A percentile compares a stretch with the other conserved stretches of the same genome.
phyloP scores from a whole-genome alignment of 2,797 vertebrate species.

The Knipowitschia caucasica region DNA sequence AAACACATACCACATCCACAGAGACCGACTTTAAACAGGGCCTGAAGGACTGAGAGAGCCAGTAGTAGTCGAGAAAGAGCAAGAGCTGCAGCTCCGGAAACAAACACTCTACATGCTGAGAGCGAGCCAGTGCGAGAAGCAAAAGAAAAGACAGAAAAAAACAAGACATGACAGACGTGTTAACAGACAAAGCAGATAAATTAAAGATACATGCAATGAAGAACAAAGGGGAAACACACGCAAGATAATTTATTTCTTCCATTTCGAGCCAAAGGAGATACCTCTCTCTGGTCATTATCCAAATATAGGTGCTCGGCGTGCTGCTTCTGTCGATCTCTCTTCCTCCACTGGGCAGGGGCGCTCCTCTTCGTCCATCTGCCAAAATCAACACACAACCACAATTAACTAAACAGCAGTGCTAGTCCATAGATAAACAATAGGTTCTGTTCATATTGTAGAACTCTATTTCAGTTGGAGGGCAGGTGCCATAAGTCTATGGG shows the following conservation, averaged over 20 bases:
- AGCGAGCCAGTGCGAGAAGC: constrained; percentile 48
- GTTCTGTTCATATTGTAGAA: neutral
- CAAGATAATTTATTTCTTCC: constrained; percentile 35
- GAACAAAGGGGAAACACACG: constrained; percentile 22
- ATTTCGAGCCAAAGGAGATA: constrained; percentile 48
- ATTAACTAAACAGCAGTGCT: neutral
- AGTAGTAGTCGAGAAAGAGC: constrained; percentile 89
- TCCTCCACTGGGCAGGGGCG: constrained; percentile 95
- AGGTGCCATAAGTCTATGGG: no score
- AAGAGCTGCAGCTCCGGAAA: constrained; percentile 85
- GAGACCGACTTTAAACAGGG: constrained; percentile 86
- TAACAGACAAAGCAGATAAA: constrained; percentile 34
- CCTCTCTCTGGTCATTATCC: constrained; percentile 98
- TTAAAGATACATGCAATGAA: constrained; percentile 9
- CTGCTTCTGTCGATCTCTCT: constrained; percentile 94
- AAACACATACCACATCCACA: constrained; percentile 86
- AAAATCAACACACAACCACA: neutral
- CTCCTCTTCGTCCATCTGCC: constrained; percentile 95
- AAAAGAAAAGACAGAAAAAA: constrained; percentile 39
- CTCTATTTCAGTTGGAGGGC: no score
- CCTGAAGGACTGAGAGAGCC: constrained; percentile 85
- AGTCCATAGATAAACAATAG: neutral
- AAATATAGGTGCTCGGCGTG: constrained; percentile 94
- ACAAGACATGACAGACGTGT: constrained; percentile 17
- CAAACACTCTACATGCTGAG: constrained; percentile 84